Conservation (phyloP, 1,140 invertebrate species). For the Drosophila fuyamai region DNA sequence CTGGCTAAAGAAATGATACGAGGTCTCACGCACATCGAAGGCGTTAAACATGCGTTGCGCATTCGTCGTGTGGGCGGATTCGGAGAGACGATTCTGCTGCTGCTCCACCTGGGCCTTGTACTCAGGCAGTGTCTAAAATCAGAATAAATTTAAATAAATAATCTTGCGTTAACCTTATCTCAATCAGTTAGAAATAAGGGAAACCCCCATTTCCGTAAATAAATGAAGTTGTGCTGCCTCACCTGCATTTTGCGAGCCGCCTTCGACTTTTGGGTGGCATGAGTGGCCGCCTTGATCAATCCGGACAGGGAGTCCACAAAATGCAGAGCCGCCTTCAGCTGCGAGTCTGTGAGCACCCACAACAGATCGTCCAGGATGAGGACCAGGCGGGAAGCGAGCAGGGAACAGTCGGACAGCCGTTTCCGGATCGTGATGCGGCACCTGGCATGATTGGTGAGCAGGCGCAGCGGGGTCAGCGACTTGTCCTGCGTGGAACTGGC, state of each 20-base stretch:
- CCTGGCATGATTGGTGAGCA: slow-evolving; percentile 97
- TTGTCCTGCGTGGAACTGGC: slow-evolving; percentile 93
- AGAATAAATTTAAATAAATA: background rate
- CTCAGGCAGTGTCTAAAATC: slow-evolving; percentile 89
- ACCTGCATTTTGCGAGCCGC: slow-evolving; percentile 95
- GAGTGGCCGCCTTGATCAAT: slow-evolving; percentile 93
- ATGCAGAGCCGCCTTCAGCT: slow-evolving; percentile 96
- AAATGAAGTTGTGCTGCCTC: slow-evolving; percentile 6
- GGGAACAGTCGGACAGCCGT: slow-evolving; percentile 92
- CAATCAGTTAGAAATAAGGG: background rate
- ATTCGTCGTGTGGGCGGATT: slow-evolving; percentile 85
- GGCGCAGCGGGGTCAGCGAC: slow-evolving; percentile 93
- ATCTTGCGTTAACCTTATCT: background rate
- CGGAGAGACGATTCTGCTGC: slow-evolving; percentile 86
- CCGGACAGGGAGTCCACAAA: slow-evolving; percentile 96
- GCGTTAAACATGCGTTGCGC: slow-evolving; percentile 91
- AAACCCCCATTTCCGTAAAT: background rate
- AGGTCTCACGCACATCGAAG: slow-evolving; percentile 98
- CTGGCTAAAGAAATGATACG: slow-evolving; percentile 97
- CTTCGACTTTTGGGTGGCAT: slow-evolving; percentile 93
- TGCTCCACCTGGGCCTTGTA: slow-evolving; percentile 91
- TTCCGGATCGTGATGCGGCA: slow-evolving; percentile 99
- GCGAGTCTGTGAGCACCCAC: slow-evolving; percentile 99
- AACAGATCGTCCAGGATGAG: slow-evolving; percentile 97
- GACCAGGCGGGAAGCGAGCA: slow-evolving; percentile 95